Conservation (phyloP, 2,888 invertebrate species). For the Tenthredo livida region DNA sequence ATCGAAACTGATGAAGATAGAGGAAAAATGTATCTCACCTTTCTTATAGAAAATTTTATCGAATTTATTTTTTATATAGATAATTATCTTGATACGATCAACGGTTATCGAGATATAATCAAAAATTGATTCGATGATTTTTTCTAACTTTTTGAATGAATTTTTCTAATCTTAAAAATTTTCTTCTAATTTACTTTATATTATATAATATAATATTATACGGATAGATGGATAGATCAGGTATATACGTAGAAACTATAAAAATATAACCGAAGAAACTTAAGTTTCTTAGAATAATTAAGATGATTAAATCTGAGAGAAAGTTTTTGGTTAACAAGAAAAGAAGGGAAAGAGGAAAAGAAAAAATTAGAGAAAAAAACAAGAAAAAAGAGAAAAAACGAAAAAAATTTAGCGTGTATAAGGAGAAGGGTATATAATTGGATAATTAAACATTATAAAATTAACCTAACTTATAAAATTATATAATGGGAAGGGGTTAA, state of each 20-base stretch:
- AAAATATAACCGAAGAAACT: no score
- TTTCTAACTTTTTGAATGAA: no score
- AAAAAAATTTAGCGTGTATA: neutral
- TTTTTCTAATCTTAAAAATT: no score
- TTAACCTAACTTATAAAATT: slow-evolving; percentile 59
- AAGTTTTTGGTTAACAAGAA: neutral
- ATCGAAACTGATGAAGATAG: neutral
- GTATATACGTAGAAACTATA: no score
- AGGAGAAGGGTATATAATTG: slow-evolving; percentile 7
- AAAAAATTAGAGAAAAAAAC: no score
- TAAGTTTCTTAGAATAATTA: no score
- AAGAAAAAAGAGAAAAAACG: neutral
- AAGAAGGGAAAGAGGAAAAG: neutral
- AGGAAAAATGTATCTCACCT: neutral
- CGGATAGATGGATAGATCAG: no score
- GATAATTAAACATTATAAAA: slow-evolving; percentile 55
- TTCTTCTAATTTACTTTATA: no score
- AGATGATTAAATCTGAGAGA: neutral
- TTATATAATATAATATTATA: no score
- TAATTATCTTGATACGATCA: neutral
- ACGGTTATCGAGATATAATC: neutral
- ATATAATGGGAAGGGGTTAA: slow-evolving; percentile 30
- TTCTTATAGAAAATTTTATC: neutral
- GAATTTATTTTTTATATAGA: neutral
- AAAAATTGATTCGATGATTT: no score